phyloP scores from a whole-genome alignment of 2,888 invertebrate species.

The Ypsolopha scabrella region DNA sequence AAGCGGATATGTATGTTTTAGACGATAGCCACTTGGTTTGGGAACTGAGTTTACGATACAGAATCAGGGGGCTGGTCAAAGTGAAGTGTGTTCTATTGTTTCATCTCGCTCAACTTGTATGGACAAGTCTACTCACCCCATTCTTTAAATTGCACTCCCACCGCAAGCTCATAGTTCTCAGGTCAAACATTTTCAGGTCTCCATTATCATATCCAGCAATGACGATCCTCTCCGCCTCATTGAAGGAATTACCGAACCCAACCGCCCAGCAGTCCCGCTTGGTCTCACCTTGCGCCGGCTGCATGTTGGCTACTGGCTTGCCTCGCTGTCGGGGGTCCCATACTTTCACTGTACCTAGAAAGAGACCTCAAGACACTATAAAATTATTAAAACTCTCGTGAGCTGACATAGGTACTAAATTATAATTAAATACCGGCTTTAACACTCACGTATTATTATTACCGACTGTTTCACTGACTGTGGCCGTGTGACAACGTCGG shows the following conservation, averaged over 20 bases:
- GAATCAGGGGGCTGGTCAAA: too few relatives aligned
- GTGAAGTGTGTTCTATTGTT: too few relatives aligned
- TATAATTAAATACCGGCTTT: too few relatives aligned
- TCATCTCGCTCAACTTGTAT: too few relatives aligned
- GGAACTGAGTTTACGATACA: too few relatives aligned
- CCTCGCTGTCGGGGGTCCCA: constrained; percentile 96
- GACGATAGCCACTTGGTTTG: too few relatives aligned
- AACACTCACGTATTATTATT: too few relatives aligned
- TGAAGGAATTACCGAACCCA: constrained; percentile 91
- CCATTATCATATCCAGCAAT: constrained; percentile 97
- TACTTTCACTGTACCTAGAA: constrained; percentile 84
- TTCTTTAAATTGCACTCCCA: constrained; percentile 96
- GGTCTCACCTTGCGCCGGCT: constrained; percentile 76
- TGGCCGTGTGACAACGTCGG: too few relatives aligned
- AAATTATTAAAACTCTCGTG: too few relatives aligned
- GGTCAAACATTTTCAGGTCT: constrained; percentile 93
- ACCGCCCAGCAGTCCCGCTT: constrained; percentile 95
- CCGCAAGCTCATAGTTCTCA: constrained; percentile 82
- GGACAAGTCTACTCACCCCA: constrained; percentile 72
- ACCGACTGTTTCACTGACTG: too few relatives aligned
- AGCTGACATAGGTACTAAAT: too few relatives aligned
- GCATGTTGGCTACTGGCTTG: constrained; percentile 90
- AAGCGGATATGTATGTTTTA: too few relatives aligned
- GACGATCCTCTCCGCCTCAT: constrained; percentile 85
- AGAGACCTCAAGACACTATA: background rate